Percentiles rank a stretch among this genome's conserved stretches.
Evolutionary conservation across 2,888 invertebrate genomes (phyloP).

Genomic region (Dryobota labecula): DNA sequence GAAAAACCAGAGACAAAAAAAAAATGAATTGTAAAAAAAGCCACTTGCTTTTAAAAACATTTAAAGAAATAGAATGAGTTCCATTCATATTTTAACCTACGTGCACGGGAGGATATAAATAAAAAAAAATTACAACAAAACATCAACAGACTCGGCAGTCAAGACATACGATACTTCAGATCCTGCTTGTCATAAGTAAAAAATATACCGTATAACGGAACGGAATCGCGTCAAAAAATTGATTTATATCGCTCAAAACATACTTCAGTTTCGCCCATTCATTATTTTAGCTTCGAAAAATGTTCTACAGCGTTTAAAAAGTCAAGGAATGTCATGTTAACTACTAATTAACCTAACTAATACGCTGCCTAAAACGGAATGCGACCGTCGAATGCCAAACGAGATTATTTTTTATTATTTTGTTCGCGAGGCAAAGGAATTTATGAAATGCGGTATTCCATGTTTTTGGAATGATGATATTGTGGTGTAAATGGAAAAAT

Average conservation of each 20-base stretch:
- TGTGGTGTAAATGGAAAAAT: slow-evolving; percentile 22
- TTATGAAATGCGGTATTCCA: slow-evolving; percentile 43
- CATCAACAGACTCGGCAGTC: slow-evolving; percentile 70
- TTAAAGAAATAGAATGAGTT: slow-evolving; percentile 59
- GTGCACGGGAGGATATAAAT: slow-evolving; percentile 75
- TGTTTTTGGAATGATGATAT: slow-evolving; percentile 48
- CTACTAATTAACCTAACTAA: slow-evolving; percentile 87
- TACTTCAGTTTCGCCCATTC: slow-evolving; percentile 66
- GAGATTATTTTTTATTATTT: slow-evolving; percentile 69
- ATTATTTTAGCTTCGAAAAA: slow-evolving; percentile 63
- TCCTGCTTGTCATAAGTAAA: slow-evolving; percentile 86
- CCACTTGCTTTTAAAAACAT: slow-evolving; percentile 40
- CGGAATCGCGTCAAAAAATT: slow-evolving; percentile 85
- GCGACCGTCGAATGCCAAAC: slow-evolving; percentile 74
- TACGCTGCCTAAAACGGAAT: slow-evolving; percentile 74
- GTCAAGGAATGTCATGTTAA: slow-evolving; percentile 73
- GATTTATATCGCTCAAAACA: slow-evolving; percentile 83
- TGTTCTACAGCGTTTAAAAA: slow-evolving; percentile 68
- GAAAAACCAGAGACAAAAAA: slow-evolving; percentile 12
- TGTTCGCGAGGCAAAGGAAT: slow-evolving; percentile 54
- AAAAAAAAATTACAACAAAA: slow-evolving; percentile 75
- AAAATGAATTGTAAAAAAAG: slow-evolving; percentile 11
- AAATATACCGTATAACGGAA: slow-evolving; percentile 82
- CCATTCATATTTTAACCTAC: slow-evolving; percentile 63
- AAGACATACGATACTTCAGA: slow-evolving; percentile 82